These are phyloP conservation scores for Mellivora capensis DNA, from an alignment of 2,113 vertebrate genomes.

Conservation along the genomic window DNA sequence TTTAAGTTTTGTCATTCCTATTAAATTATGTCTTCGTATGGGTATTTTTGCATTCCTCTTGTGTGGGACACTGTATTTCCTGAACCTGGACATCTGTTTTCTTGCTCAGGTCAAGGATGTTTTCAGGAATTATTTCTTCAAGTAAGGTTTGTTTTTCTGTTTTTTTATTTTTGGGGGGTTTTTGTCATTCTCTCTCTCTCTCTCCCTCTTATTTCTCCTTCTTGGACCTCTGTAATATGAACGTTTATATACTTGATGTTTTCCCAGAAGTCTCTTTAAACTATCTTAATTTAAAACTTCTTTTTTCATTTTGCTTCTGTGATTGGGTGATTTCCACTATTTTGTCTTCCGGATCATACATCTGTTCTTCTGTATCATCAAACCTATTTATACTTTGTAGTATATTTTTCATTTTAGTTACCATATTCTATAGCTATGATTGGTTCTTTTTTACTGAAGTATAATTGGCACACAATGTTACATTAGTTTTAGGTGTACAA, in stretches of 20 bases:
- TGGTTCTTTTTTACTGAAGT: background rate
- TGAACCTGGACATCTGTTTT: background rate
- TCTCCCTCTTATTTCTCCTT: background rate
- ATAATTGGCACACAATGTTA: background rate
- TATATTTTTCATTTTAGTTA: background rate
- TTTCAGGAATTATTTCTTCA: background rate
- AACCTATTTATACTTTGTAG: background rate
- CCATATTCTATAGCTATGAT: background rate
- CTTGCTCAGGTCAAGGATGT: background rate
- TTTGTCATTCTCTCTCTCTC: background rate
- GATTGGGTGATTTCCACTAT: background rate
- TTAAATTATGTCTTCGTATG: background rate
- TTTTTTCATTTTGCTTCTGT: background rate
- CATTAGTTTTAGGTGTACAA: background rate
- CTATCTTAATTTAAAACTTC: background rate
- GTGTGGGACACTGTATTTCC: background rate
- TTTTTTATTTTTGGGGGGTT: no score
- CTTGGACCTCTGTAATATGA: background rate
- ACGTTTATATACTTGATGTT: background rate
- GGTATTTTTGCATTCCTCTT: background rate
- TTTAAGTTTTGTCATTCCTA: background rate
- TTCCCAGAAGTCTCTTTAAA: background rate
- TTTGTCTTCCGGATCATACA: background rate
- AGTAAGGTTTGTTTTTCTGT: background rate
- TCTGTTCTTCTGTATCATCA: background rate